These are phyloP conservation scores for Orchesellides sinensis DNA, from an alignment of 2,888 invertebrate species.

Conservation along the genomic window DNA sequence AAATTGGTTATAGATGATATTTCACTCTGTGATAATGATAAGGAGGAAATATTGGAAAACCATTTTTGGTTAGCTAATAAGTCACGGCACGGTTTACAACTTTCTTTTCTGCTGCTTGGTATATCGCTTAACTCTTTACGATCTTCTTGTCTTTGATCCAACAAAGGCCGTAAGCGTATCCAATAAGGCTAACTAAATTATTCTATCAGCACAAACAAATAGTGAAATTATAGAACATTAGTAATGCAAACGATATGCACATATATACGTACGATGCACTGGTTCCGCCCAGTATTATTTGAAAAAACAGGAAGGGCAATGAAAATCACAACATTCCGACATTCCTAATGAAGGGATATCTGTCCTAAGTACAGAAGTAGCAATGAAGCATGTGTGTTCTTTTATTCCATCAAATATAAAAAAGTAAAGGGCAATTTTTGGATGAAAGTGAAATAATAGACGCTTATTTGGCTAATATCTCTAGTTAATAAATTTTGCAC, in stretches of 20 bases:
- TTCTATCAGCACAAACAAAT: not conserved
- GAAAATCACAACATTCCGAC: constrained; percentile 9
- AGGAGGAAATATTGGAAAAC: constrained; percentile 37
- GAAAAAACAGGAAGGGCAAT: constrained; percentile 1
- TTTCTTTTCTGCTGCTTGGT: constrained; percentile 40
- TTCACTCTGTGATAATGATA: constrained; percentile 6
- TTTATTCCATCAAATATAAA: no score
- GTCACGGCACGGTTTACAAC: constrained; percentile 3
- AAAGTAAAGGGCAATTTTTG: not conserved
- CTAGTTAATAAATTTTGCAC: constrained; percentile 16
- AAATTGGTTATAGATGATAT: not conserved
- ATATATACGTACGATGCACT: not conserved
- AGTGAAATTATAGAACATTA: not conserved
- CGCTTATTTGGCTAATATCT: constrained; percentile 22
- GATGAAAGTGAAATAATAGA: constrained; percentile 38
- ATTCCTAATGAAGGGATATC: constrained; percentile 1
- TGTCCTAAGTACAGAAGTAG: no score
- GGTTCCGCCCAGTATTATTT: constrained; percentile 18
- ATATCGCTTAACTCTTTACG: not conserved
- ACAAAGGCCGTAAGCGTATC: not conserved
- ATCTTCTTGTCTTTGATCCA: not conserved
- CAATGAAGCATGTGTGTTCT: not conserved
- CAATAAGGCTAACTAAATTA: not conserved
- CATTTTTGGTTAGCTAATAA: constrained; percentile 38
- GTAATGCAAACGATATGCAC: not conserved